Conservation (phyloP, 2,888 invertebrate genomes). For the Eupithecia subfuscata region DNA sequence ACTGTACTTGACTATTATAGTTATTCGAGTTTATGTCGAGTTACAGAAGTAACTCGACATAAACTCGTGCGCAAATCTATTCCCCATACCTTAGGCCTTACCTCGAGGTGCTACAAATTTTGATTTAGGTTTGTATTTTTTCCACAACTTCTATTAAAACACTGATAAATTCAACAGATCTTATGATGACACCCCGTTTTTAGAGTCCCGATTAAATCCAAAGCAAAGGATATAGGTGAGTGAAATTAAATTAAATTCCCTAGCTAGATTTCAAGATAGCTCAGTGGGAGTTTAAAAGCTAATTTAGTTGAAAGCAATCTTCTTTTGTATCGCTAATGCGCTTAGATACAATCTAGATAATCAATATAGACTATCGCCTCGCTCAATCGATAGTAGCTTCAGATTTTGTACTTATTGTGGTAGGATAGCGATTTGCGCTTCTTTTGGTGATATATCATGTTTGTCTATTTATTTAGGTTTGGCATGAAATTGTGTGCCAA, state of each 20-base stretch:
- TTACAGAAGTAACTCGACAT: too few species aligned
- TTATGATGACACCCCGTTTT: not conserved
- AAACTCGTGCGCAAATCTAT: too few species aligned
- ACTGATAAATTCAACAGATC: not conserved
- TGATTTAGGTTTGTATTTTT: too few species aligned
- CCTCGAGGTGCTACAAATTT: too few species aligned
- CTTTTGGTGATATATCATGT: not conserved
- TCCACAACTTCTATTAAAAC: too few species aligned
- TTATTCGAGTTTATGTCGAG: too few species aligned
- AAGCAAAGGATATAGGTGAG: not conserved
- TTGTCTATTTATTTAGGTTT: too few species aligned
- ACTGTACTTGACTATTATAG: too few species aligned
- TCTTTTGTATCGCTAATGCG: not conserved
- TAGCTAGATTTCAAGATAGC: not conserved
- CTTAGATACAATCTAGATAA: not conserved
- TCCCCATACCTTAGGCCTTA: too few species aligned
- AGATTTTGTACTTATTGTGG: not conserved
- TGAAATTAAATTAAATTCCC: not conserved
- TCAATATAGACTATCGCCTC: not conserved
- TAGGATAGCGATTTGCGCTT: not conserved
- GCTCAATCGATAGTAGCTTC: not conserved
- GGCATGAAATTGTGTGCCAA: too few species aligned
- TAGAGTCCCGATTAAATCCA: not conserved
- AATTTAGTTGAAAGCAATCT: slow-evolving; percentile 4
- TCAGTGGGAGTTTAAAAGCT: not conserved